phyloP scores from a whole-genome alignment of 2,888 invertebrate species.

The Teinopalpus imperialis region DNA sequence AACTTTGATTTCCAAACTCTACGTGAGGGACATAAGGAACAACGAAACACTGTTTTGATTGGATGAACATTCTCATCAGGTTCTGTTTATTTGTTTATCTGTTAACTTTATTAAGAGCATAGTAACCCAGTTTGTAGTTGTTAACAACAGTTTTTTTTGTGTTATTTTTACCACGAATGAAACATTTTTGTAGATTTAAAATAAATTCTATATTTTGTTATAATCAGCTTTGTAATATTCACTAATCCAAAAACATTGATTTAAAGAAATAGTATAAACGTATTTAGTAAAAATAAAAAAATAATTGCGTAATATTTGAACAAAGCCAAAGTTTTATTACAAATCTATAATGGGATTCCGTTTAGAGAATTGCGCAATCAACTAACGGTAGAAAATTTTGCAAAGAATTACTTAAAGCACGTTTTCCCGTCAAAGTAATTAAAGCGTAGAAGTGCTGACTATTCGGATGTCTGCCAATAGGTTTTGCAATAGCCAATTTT shows the following conservation, averaged over 20 bases:
- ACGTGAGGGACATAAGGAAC: slow-evolving; percentile 17
- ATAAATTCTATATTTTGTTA: too few relatives aligned
- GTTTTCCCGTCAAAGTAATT: background rate
- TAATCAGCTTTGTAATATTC: too few relatives aligned
- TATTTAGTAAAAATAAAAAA: too few relatives aligned
- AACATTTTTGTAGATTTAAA: too few relatives aligned
- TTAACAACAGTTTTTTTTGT: background rate
- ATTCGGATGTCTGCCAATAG: background rate
- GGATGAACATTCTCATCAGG: slow-evolving; percentile 1
- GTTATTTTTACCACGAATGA: too few relatives aligned
- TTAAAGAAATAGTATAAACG: too few relatives aligned
- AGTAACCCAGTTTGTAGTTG: background rate
- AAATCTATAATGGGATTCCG: background rate
- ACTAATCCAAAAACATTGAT: too few relatives aligned
- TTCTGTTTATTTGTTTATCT: slow-evolving; percentile 19
- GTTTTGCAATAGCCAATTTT: slow-evolving; percentile 6
- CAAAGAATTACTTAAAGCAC: background rate
- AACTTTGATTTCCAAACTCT: slow-evolving; percentile 11
- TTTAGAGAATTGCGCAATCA: background rate
- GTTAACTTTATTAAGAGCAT: slow-evolving; percentile 1
- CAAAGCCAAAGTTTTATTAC: background rate
- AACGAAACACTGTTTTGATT: slow-evolving; percentile 3
- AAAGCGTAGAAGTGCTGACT: slow-evolving; percentile 10
- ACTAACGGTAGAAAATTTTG: background rate
- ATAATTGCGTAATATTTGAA: too few relatives aligned